Evolutionary conservation across 2,797 vertebrate species (phyloP).

Genomic region (Myotis findleyi): DNA sequence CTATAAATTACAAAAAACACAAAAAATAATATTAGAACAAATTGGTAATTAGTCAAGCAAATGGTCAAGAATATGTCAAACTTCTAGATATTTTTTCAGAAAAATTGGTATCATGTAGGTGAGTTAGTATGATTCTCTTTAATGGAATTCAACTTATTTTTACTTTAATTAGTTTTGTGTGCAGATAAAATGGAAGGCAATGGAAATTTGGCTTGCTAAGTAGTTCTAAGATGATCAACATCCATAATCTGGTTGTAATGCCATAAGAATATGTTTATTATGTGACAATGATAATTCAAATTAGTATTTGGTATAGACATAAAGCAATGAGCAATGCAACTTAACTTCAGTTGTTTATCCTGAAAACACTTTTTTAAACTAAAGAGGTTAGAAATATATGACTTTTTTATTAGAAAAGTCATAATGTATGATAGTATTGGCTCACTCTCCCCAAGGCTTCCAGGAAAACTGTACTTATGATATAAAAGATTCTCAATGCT

Average conservation of each 20-base stretch:
- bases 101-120: slow-evolving; percentile 13
- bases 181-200: slow-evolving; percentile 67
- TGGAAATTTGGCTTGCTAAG: slow-evolving; percentile 70
- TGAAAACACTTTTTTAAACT: background rate
- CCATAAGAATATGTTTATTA: slow-evolving; percentile 60
- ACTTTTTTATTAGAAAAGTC: background rate
- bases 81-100: slow-evolving; percentile 46
- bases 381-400: slow-evolving; percentile 2
- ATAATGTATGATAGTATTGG: slow-evolving; percentile 19
- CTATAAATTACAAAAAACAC: slow-evolving; percentile 22
- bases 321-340: slow-evolving; percentile 45
- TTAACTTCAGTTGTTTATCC: slow-evolving; percentile 17
- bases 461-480: slow-evolving; percentile 52
- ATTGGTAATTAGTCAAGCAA: slow-evolving; percentile 8
- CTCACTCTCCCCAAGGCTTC: slow-evolving; percentile 36
- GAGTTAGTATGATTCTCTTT: slow-evolving; percentile 51
- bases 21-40: slow-evolving; percentile 46
- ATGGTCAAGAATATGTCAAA: slow-evolving; percentile 42
- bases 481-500: slow-evolving; percentile 68
- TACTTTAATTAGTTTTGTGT: slow-evolving; percentile 64
- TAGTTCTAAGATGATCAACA: slow-evolving; percentile 60
- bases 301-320: slow-evolving; percentile 44
- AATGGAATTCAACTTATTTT: slow-evolving; percentile 63
- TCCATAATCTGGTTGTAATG: slow-evolving; percentile 60
- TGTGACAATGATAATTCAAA: slow-evolving; percentile 55